phyloP scores from a whole-genome alignment of 2,888 invertebrate genomes.

The Sympetrum striolatum region DNA sequence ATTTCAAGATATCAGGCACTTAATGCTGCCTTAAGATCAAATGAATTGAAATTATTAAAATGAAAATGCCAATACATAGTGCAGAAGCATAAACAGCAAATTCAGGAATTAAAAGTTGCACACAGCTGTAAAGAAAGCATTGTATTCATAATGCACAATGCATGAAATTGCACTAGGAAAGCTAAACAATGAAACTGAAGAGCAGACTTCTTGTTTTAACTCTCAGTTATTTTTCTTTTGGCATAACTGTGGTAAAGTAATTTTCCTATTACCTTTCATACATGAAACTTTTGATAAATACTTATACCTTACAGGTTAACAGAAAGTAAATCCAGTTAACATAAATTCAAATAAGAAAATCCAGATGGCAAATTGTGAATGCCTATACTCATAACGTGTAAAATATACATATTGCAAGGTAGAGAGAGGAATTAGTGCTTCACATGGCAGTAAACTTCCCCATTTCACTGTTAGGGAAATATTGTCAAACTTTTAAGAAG shows the following conservation, averaged over 20 bases:
- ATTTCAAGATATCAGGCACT: neutral
- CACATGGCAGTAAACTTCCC: neutral
- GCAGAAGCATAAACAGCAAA: neutral
- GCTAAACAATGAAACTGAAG: neutral
- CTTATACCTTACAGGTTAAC: neutral
- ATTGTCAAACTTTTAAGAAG: neutral
- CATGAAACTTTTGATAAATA: neutral
- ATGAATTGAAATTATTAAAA: neutral
- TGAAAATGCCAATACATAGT: neutral
- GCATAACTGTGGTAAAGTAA: neutral
- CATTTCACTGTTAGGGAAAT: neutral
- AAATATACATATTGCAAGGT: neutral
- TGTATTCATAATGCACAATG: neutral
- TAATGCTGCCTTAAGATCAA: neutral
- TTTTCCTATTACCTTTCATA: neutral
- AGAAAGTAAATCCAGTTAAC: neutral
- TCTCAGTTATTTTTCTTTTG: neutral
- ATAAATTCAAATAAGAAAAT: neutral
- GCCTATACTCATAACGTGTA: neutral
- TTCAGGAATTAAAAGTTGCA: neutral
- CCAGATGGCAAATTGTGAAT: neutral
- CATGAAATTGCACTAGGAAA: neutral
- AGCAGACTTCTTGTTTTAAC: neutral
- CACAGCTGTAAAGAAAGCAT: neutral
- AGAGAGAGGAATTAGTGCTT: neutral